These are phyloP conservation scores for Seira sanloemensis DNA, from an alignment of 2,888 invertebrate species.

Conservation along the genomic window DNA sequence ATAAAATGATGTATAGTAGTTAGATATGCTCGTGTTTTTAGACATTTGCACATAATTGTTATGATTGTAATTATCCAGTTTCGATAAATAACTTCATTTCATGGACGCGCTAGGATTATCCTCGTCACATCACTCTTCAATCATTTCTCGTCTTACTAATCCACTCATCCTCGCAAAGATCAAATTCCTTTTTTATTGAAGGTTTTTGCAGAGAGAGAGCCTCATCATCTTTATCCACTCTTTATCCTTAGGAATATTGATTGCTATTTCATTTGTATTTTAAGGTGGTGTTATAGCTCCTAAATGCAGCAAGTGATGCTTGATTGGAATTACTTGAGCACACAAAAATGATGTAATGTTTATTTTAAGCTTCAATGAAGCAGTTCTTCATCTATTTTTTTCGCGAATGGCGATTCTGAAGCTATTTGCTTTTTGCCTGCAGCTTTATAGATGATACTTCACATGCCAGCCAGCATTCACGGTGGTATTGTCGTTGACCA, in stretches of 20 bases:
- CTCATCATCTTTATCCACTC: not conserved
- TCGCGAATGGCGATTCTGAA: slow-evolving; percentile 28
- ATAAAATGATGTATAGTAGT: too few relatives aligned
- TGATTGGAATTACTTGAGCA: slow-evolving; percentile 37
- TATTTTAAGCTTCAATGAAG: slow-evolving; percentile 61
- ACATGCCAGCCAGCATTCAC: not conserved
- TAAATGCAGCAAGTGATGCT: slow-evolving; percentile 5
- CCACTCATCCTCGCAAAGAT: not conserved
- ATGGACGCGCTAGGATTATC: slow-evolving; percentile 6
- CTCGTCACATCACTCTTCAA: not conserved
- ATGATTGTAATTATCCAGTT: slow-evolving; percentile 17
- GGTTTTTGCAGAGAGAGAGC: not conserved
- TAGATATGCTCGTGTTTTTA: too few relatives aligned
- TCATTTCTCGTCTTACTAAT: not conserved
- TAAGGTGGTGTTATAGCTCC: not conserved
- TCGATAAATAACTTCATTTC: slow-evolving; percentile 19
- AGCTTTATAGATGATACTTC: not conserved
- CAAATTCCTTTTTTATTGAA: not conserved
- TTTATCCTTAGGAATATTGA: slow-evolving; percentile 6
- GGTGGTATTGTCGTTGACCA: slow-evolving; percentile 24
- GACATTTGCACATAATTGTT: slow-evolving; percentile 8
- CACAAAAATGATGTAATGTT: slow-evolving; percentile 57
- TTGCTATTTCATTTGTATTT: slow-evolving; percentile 1
- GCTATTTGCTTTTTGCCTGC: not conserved
- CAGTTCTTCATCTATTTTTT: slow-evolving; percentile 48